Conservation (phyloP, 2,888 invertebrate species). For the Girardia tigrina region DNA sequence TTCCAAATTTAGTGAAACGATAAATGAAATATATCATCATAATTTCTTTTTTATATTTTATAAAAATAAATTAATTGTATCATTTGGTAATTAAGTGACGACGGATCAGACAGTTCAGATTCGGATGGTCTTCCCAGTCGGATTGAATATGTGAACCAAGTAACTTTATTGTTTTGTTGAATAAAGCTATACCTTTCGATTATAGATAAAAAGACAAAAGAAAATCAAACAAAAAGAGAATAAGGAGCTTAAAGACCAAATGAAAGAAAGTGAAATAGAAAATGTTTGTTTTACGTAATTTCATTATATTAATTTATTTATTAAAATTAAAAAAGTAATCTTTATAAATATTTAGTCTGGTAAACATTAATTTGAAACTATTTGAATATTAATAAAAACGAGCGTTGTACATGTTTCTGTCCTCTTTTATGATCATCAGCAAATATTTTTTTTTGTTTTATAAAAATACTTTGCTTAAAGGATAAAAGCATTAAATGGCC, state of each 20-base stretch:
- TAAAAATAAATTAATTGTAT: background rate
- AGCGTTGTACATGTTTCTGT: too few species aligned
- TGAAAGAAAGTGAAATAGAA: background rate
- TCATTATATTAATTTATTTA: too few species aligned
- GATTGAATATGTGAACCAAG: background rate
- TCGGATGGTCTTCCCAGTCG: background rate
- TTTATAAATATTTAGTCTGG: too few species aligned
- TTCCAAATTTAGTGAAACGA: background rate
- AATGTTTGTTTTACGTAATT: background rate
- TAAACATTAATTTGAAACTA: too few species aligned
- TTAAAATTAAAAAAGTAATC: too few species aligned
- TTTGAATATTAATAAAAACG: too few species aligned
- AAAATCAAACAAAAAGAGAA: background rate
- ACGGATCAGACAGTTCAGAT: conserved; percentile 5
- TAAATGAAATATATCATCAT: background rate
- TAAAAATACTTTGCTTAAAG: too few species aligned
- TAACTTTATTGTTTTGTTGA: background rate
- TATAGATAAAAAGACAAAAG: background rate
- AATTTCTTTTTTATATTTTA: background rate
- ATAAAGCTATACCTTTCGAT: background rate
- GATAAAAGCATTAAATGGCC: too few species aligned
- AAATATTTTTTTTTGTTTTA: too few species aligned
- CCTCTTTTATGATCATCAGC: too few species aligned
- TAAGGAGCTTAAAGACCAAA: background rate
- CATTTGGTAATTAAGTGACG: background rate